Evolutionary conservation across 2,113 vertebrate genomes (phyloP).

Genomic region (Copsychus sechellarum): DNA sequence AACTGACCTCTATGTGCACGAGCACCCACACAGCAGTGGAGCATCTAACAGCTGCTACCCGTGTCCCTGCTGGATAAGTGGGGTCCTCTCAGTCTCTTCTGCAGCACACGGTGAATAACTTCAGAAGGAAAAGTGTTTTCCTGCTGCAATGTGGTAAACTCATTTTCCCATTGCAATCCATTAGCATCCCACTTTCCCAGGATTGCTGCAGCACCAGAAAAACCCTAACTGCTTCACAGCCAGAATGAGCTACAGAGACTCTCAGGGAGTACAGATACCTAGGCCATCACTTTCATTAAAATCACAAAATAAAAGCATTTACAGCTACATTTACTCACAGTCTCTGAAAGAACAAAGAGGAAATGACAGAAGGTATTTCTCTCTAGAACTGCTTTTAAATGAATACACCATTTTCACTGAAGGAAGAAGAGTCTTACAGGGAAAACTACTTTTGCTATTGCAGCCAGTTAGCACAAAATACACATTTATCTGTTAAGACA

Average conservation of each 20-base stretch:
- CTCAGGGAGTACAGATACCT: background rate
- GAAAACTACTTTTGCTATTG: background rate
- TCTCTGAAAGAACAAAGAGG: background rate
- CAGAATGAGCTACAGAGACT: background rate
- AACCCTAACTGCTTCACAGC: background rate
- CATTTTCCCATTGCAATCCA: background rate
- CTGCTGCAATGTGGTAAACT: background rate
- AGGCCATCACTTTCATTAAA: background rate
- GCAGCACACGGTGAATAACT: background rate
- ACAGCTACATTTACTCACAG: background rate
- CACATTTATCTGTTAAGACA: background rate
- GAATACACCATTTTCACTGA: background rate
- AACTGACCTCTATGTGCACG: rapidly evolving
- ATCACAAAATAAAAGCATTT: conserved; percentile 25
- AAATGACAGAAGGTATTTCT: background rate
- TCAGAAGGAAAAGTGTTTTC: background rate
- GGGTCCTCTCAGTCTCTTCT: background rate
- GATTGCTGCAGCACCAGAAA: background rate
- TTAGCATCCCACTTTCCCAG: background rate
- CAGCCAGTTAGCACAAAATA: background rate
- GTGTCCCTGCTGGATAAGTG: background rate
- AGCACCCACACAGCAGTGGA: background rate
- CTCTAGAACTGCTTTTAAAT: background rate
- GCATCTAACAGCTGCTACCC: background rate
- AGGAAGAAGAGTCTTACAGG: background rate